These are phyloP conservation scores for Botrylloides violaceus DNA, from an alignment of 23 tunicate species.

Conservation along the genomic window DNA sequence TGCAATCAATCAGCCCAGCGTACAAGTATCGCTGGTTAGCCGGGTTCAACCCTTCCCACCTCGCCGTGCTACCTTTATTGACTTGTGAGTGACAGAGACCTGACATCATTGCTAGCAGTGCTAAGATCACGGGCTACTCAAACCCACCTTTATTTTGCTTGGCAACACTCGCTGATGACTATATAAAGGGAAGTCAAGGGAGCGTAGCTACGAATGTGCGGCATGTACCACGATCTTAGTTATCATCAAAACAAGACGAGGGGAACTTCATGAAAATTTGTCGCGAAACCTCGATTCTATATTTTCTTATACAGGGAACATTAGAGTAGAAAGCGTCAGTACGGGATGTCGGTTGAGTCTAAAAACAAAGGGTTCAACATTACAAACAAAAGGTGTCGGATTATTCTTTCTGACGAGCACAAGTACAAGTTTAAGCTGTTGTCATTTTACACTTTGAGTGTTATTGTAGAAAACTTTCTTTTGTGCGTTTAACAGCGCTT, in stretches of 20 bases:
- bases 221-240: neutral
- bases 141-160: neutral
- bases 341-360: neutral
- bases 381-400: neutral
- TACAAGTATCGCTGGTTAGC: too few species aligned
- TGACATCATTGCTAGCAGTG: neutral
- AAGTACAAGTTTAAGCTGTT: constrained; percentile 24
- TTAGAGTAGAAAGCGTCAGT: neutral
- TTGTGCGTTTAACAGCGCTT: neutral
- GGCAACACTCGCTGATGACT: neutral
- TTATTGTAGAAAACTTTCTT: constrained; percentile 5
- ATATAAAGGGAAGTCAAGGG: neutral
- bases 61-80: too few species aligned
- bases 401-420: neutral
- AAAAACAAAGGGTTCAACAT: neutral
- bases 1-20: too few species aligned
- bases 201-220: neutral
- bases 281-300: neutral
- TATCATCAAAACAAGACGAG: neutral
- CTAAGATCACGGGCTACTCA: neutral
- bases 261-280: neutral
- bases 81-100: neutral
- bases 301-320: neutral
- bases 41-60: too few species aligned
- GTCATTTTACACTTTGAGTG: neutral